Percentiles rank a stretch among this genome's conserved stretches.
phyloP scores from a whole-genome alignment of 2,888 invertebrate genomes.

The Harpalus rubripes region DNA sequence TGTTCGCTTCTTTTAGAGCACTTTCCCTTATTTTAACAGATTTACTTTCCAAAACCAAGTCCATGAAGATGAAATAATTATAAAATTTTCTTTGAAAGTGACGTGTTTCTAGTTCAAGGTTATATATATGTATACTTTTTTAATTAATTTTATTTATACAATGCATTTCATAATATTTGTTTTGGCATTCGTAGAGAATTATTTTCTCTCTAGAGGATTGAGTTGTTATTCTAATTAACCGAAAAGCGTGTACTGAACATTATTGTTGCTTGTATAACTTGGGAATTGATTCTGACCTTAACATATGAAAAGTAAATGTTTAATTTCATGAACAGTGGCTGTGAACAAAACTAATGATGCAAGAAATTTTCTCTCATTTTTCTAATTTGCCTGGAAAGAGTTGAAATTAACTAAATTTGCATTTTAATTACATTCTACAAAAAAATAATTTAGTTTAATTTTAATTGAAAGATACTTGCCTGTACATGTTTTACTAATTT shows the following conservation, averaged over 20 bases:
- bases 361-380: slow-evolving; percentile 10
- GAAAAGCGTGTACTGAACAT: slow-evolving; percentile 13
- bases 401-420: neutral
- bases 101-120: slow-evolving; percentile 60
- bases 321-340: slow-evolving; percentile 14
- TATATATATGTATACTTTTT: slow-evolving; percentile 21
- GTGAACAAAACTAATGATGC: slow-evolving; percentile 8
- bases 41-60: slow-evolving; percentile 66
- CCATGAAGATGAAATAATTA: slow-evolving; percentile 66
- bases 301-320: slow-evolving; percentile 16
- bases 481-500: too few relatives aligned
- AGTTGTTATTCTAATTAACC: slow-evolving; percentile 1
- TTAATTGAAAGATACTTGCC: neutral
- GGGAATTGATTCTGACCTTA: slow-evolving; percentile 39
- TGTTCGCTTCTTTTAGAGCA: slow-evolving; percentile 55
- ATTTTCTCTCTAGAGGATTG: slow-evolving; percentile 5
- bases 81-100: slow-evolving; percentile 20
- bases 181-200: slow-evolving; percentile 33
- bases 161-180: slow-evolving; percentile 52
- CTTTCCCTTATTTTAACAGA: slow-evolving; percentile 62
- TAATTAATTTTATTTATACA: slow-evolving; percentile 42
- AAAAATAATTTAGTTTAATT: neutral
- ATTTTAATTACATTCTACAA: neutral
- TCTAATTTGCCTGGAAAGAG: slow-evolving; percentile 11
- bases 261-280: slow-evolving; percentile 20